Evolutionary conservation across 35 echinoderm and acorn worm genomes (phyloP), one percentile per base, ranked within the genome.

Genomic region (Ophiothrix spiculata): DNA sequence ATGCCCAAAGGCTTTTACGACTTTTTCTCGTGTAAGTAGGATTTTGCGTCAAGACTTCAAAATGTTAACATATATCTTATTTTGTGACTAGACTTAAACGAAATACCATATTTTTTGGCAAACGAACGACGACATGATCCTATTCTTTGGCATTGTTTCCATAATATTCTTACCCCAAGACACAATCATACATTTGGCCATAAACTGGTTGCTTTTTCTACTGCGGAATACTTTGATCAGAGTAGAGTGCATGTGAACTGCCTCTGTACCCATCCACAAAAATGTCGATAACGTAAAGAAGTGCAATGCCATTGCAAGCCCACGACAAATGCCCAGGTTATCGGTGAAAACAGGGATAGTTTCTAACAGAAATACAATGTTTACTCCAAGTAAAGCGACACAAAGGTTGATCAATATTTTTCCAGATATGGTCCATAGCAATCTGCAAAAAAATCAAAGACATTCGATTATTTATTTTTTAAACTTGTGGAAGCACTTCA

Each of bases 241-340:
- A 23, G 91, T 87, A 17, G 84, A 73, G 74, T 97, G 93, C 81
- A 97, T 97, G 74, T 91, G 90, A 6, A 93, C 88, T 19, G 94
- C 94, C 64, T 97, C 94, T 35, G 86, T 92, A 15, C 84, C 91
- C 94, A 97, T 97, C 94, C 94, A 97, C 15, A 92, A 56, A 33
- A 97, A 93, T 1, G 94, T 87, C 31, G 90, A 84, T 16, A 97
- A 41, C 10, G 93, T 91, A 39, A 97, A 93, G 75, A 93, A 97
- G 33, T 97, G 94, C 11, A 97, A 46, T 33, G 87, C 82, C 6
- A 97, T 97, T 87, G 94, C 94, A 16, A 36, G 45, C 23, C 63
- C 28, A 39, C 83, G 89, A 31, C 94, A 97, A 25, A 78, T 46
- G 8, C 32, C 33, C 13, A 40, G 81, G 40, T 63, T 80, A 31